These are phyloP conservation scores for Eupithecia insigniata DNA, from an alignment of 2,888 invertebrate genomes.

Conservation along the genomic window DNA sequence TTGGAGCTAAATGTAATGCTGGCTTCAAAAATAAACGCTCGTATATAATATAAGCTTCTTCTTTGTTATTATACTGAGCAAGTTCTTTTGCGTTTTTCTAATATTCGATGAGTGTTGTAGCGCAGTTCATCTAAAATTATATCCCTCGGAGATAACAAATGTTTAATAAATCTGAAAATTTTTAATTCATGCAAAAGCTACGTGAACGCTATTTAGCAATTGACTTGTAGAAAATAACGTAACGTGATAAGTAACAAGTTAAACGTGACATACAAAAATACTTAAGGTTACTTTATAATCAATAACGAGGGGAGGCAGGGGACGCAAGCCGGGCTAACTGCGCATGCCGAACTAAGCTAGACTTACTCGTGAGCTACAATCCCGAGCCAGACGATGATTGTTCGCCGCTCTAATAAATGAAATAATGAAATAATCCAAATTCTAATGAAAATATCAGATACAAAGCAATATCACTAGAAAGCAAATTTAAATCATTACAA, in stretches of 20 bases:
- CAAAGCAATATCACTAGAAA: background rate
- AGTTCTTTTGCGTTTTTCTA: background rate
- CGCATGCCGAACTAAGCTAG: slow-evolving; percentile 10
- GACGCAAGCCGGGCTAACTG: background rate
- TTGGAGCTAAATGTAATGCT: background rate
- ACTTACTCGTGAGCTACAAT: background rate
- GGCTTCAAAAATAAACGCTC: background rate
- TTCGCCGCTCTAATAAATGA: background rate
- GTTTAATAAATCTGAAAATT: background rate
- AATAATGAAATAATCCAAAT: background rate
- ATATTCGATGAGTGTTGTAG: background rate
- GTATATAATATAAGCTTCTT: background rate
- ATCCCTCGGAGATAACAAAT: background rate
- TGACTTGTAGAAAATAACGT: background rate
- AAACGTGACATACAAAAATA: background rate
- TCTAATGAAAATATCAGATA: background rate
- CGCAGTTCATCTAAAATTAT: background rate
- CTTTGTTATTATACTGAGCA: background rate
- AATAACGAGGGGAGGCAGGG: background rate
- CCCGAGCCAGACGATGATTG: background rate
- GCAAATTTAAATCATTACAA: background rate
- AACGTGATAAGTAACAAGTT: background rate
- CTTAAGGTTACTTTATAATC: background rate
- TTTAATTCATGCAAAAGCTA: background rate
- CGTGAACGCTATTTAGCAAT: background rate